Evolutionary conservation across 2,113 vertebrate species (phyloP), one percentile per base, ranked within the genome.

Genomic region (Saguinus imperator): DNA sequence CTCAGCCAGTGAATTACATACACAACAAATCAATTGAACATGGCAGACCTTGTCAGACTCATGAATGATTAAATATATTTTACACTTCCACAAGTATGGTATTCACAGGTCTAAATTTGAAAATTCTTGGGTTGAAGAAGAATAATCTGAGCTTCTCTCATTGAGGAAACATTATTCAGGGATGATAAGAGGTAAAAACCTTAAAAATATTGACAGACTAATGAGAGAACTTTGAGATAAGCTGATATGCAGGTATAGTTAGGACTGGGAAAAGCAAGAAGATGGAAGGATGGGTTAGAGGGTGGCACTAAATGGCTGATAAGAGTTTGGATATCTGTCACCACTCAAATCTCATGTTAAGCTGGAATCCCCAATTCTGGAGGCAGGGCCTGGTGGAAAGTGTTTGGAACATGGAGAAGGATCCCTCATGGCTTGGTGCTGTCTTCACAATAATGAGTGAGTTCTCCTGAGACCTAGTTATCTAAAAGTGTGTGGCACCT

Each of bases 1-100:
- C 75, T 80, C 57, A 27, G 92, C 64, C 87, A 61, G 43, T 75
- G 80, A 95, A 79, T 94, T 96, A 94, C 73, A 96, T 50, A 83
- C 27, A 87, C 91, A 97, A 66, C 92, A 92, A 90, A 97, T 97
- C 97, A 96, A 92, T 82, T 92, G 87, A 96, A 95, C 94, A 97
- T 43, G 68, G 83, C 75, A 85, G 83, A 87, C 87, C 90, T 94
- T 95, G 89, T 89, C 96, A 87, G 79, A n/a, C 68, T 95, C 84
- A 70, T 96, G 92, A 97, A 97, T 98, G 92, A 97, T 98, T 97
- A 88, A 98, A 79, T 90, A 84, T 29, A 95, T 92, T 93, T 96
- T 93, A 94, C 50, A 81, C 32, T 81, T 77, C 21, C 58, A 57
- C 6, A 1, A 80, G 83, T 70, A 79, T 95, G 68, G 57, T 96